A percentile compares a stretch with the other conserved stretches of the same genome.
Evolutionary conservation across 1,140 invertebrate species (phyloP).

Genomic region (Hydropsyche tenuis): DNA sequence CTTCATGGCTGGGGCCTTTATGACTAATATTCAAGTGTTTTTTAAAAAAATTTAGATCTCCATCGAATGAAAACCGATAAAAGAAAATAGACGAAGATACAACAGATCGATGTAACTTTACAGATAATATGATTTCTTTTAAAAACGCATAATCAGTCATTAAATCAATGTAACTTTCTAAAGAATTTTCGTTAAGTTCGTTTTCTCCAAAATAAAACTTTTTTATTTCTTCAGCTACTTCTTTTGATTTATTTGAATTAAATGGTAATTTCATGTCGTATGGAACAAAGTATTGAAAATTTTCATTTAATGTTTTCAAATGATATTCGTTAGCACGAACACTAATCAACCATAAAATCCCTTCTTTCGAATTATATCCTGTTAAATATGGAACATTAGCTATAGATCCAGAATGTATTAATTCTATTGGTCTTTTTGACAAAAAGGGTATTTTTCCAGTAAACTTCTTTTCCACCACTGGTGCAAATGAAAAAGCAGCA

Average conservation of each 20-base stretch:
- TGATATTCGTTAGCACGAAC: constrained; percentile 27
- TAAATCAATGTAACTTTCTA: constrained; percentile 54
- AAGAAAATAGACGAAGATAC: constrained; percentile 57
- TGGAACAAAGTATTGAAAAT: constrained; percentile 57
- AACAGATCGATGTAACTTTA: constrained; percentile 51
- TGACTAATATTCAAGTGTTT: constrained; percentile 49
- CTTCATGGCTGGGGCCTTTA: constrained; percentile 54
- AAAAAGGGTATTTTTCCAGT: constrained; percentile 55
- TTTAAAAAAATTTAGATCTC: constrained; percentile 55
- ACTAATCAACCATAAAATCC: constrained; percentile 27
- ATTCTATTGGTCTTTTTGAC: constrained; percentile 53
- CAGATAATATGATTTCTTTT: constrained; percentile 54
- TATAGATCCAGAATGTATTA: constrained; percentile 55
- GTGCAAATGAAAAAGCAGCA: constrained; percentile 50
- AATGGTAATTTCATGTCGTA: constrained; percentile 53
- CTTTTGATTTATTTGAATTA: constrained; percentile 53
- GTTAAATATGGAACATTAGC: constrained; percentile 57
- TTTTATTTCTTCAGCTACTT: constrained; percentile 54
- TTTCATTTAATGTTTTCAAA: constrained; percentile 51
- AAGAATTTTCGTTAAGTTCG: constrained; percentile 50
- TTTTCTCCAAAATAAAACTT: constrained; percentile 55
- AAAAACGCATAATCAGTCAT: constrained; percentile 55
- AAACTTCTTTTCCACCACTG: constrained; percentile 58
- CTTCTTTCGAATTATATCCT: constrained; percentile 54
- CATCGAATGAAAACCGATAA: constrained; percentile 60